Base-by-base conservation (phyloP, 2,888 invertebrate genomes). In the Caenorhabditis afra region DNA sequence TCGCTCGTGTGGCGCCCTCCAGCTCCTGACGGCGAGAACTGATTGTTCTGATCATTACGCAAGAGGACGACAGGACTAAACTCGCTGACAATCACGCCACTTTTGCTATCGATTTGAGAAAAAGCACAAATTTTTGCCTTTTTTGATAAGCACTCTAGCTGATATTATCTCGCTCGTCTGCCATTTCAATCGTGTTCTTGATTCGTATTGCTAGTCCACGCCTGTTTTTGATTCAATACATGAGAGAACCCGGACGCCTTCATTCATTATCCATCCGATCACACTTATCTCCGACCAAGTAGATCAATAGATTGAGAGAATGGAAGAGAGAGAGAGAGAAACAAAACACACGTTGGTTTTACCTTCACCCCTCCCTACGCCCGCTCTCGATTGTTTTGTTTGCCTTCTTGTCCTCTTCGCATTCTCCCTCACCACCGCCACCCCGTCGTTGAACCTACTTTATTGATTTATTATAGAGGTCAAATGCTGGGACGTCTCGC, bases 381-480 rank as follows among this genome's bases (percentile, higher is more conserved):
- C 59, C 74, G 66, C 61, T 59, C 74, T 75, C 55, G 50, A 67
- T 67, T 75, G 67, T 61, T 67, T 75, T 67, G 66, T 75, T 67
- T 75, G 74, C 67, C 66, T 75, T 67, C 74, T 67, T 75, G 74
- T 75, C 74, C 61, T 67, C 66, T 67, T 75, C 52, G 49, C 67
- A 53, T 67, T 62, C 29, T 62, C 61, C 18, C 74, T 65, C 65
- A 29, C 70, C 44, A 16, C 73, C 49, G 41, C 66, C 64, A 64
- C 64, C 58, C 73, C 73, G 52, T 35, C 59, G 37, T 68, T 59
- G 73, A 73, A 73, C 73, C 73, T 58, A 73, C 73, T 73, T 71
- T 73, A 73, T 73, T 73, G 73, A 73, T 73, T 62, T 65, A 73
- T 74, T 66, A 66, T 52, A 74, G 74, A 52, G 53, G 59, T 66